A percentile compares a stretch with the other conserved stretches of the same genome.
These are phyloP conservation scores for Pristionchus maxplancki DNA, from an alignment of 2,888 invertebrate genomes.

Conservation along the genomic window DNA sequence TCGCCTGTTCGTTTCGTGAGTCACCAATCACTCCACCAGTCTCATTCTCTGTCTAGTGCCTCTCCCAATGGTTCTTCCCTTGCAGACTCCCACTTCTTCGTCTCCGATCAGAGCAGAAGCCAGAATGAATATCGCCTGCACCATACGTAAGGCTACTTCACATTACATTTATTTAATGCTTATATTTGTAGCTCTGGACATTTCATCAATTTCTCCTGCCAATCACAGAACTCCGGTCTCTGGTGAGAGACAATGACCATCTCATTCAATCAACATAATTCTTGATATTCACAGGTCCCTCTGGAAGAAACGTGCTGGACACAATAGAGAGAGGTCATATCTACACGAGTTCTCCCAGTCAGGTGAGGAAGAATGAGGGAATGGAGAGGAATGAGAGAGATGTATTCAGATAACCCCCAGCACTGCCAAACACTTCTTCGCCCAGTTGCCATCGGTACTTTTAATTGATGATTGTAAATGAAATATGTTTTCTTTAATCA, in stretches of 20 bases:
- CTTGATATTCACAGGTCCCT: background rate
- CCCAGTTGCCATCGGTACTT: constrained; percentile 38
- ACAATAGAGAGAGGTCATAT: background rate
- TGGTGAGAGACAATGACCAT: background rate
- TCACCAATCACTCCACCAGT: background rate
- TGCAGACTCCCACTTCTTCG: constrained; percentile 42
- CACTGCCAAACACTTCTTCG: constrained; percentile 51
- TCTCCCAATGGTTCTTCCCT: background rate
- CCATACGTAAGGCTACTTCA: constrained; percentile 33
- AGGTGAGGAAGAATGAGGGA: background rate
- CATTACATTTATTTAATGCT: background rate
- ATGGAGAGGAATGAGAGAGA: background rate
- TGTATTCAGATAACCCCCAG: constrained; percentile 43
- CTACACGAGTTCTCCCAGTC: constrained; percentile 36
- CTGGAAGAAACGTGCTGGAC: constrained; percentile 15
- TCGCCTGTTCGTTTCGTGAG: constrained; percentile 66
- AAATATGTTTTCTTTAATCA: background rate
- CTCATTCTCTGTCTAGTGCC: background rate
- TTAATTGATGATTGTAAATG: background rate
- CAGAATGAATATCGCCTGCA: constrained; percentile 45
- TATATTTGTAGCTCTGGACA: constrained; percentile 40
- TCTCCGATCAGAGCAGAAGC: constrained; percentile 50
- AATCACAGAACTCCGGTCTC: background rate
- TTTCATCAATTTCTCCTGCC: constrained; percentile 48
- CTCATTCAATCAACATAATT: background rate